Percentiles rank a stretch among this genome's conserved stretches.
Conservation (phyloP, 2,888 invertebrate species). For the Lapara coniferarum region DNA sequence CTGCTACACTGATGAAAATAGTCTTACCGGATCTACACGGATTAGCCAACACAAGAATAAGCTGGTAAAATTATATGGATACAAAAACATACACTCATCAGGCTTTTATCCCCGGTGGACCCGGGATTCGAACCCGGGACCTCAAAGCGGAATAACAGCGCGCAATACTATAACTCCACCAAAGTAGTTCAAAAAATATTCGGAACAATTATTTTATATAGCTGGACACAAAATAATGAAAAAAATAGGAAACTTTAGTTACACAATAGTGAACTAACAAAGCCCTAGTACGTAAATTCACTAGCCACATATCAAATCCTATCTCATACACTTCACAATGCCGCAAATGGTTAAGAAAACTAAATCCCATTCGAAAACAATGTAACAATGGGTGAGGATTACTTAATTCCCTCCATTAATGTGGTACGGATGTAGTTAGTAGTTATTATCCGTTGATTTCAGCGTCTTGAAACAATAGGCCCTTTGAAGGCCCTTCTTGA, state of each 20-base stretch:
- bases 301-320: background rate
- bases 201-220: no score
- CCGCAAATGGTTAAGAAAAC: constrained; percentile 23
- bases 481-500: constrained; percentile 68
- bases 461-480: constrained; percentile 68
- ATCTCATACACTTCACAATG: constrained; percentile 7
- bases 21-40: no score
- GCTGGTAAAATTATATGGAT: no score
- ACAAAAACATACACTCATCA: no score
- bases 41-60: no score
- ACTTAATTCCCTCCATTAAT: constrained; percentile 29
- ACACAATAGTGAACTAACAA: background rate
- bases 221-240: no score
- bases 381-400: constrained; percentile 27
- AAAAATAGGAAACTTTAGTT: background rate
- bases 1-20: no score
- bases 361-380: constrained; percentile 26
- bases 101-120: no score
- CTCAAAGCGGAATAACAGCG: no score
- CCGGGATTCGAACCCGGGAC: no score
- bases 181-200: no score
- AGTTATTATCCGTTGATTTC: constrained; percentile 62
- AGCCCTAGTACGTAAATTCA: background rate
- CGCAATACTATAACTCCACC: no score
- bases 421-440: constrained; percentile 30